These are phyloP conservation scores for Drosophila nr. perissopoda DNA, from an alignment of 2,888 invertebrate species.

Conservation along the genomic window DNA sequence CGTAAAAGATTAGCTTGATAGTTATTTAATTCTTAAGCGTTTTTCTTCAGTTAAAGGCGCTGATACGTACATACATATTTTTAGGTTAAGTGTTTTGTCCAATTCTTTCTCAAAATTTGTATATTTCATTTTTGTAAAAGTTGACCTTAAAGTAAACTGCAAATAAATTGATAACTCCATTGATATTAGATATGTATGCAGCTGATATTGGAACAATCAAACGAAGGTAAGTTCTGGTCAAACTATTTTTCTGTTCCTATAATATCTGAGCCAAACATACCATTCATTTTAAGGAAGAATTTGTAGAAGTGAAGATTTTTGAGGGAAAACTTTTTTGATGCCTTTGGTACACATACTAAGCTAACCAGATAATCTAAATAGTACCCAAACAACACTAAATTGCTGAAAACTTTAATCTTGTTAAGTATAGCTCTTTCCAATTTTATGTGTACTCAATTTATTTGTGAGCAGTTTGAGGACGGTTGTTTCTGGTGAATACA, in stretches of 20 bases:
- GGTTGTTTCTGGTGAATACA: not conserved
- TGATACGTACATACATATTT: conserved; percentile 18
- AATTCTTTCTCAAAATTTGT: conserved; percentile 24
- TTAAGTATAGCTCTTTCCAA: not conserved
- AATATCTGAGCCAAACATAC: no score
- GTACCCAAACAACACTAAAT: not conserved
- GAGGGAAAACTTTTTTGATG: not conserved
- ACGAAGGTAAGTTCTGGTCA: not conserved
- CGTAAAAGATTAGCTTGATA: conserved; percentile 32
- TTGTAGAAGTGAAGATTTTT: not conserved
- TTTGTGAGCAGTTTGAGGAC: not conserved
- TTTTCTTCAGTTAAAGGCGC: conserved; percentile 14
- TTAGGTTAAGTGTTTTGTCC: conserved; percentile 32
- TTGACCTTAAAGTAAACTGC: conserved; percentile 65
- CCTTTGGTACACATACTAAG: not conserved
- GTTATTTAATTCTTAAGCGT: conserved; percentile 12
- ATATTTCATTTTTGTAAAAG: conserved; percentile 62
- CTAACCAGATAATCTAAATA: not conserved
- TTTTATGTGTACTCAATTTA: not conserved
- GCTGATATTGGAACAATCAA: not conserved
- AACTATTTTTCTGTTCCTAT: not conserved
- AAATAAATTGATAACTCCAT: conserved; percentile 40
- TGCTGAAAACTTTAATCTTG: not conserved
- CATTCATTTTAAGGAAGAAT: not conserved
- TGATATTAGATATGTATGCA: not conserved